phyloP scores from a whole-genome alignment of 2,113 vertebrate species.

The Xiphophorus couchianus region DNA sequence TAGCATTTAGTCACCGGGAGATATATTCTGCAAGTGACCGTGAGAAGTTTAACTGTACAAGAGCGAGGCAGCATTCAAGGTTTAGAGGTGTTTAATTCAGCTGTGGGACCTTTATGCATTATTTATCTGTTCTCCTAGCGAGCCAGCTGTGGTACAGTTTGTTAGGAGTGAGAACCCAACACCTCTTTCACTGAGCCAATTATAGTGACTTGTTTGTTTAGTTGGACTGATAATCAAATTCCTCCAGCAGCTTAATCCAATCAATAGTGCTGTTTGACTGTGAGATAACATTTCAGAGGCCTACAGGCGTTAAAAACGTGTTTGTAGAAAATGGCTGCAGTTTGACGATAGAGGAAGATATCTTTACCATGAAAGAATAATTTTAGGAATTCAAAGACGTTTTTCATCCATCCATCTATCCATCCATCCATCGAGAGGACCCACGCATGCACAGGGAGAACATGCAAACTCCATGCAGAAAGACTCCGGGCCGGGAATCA shows the following conservation, averaged over 20 bases:
- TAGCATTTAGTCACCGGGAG: constrained; percentile 30
- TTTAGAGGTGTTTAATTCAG: constrained; percentile 29
- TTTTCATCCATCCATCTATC: too few species aligned
- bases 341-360: not conserved
- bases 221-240: constrained; percentile 5
- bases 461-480: too few species aligned
- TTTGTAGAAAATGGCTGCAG: not conserved
- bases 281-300: not conserved
- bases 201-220: constrained; percentile 13
- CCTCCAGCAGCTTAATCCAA: constrained; percentile 9
- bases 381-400: not conserved
- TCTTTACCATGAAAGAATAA: not conserved
- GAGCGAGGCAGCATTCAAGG: constrained; percentile 11
- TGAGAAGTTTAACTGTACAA: constrained; percentile 10
- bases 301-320: not conserved
- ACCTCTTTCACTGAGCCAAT: constrained; percentile 1
- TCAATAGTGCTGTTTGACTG: not conserved
- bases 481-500: too few species aligned
- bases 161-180: not conserved
- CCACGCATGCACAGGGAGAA: too few species aligned
- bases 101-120: constrained; percentile 7
- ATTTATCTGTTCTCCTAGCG: constrained; percentile 1
- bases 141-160: not conserved
- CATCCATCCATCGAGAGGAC: too few species aligned
- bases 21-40: constrained; percentile 37